Percentiles rank a stretch among this genome's conserved stretches.
Evolutionary conservation across 2,797 vertebrate species (phyloP).

Genomic region (Enteromius thamalakanensis): DNA sequence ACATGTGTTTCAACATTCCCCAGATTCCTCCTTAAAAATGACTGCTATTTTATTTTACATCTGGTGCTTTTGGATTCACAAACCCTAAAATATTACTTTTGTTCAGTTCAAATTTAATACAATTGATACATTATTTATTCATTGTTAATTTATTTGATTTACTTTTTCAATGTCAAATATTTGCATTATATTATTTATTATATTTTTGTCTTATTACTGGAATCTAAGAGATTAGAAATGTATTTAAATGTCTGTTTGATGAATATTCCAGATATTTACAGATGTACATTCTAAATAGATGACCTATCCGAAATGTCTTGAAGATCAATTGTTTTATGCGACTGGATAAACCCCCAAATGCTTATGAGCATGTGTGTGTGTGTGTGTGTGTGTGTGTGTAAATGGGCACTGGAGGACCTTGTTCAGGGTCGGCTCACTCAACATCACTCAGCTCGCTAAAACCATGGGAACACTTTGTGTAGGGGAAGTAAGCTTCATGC

Average conservation of each 20-base stretch:
- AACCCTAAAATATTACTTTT: not conserved
- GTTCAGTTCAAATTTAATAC: not conserved
- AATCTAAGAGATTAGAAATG: not conserved
- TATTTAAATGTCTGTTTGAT: not conserved
- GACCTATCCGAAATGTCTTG: not conserved
- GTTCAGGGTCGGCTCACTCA: constrained; percentile 58
- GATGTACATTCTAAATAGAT: too few relatives aligned
- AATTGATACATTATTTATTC: not conserved
- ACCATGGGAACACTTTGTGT: constrained; percentile 64
- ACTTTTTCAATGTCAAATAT: not conserved
- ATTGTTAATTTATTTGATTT: not conserved
- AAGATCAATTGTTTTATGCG: not conserved
- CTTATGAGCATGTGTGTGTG: constrained; percentile 28
- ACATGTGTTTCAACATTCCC: constrained; percentile 34
- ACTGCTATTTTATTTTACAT: constrained; percentile 13
- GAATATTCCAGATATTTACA: too few relatives aligned
- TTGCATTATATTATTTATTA: not conserved
- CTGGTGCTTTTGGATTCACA: constrained; percentile 31
- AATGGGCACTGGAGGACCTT: constrained; percentile 51
- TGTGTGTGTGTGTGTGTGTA: constrained; percentile 40
- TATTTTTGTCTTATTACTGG: not conserved
- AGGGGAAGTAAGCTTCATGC: constrained; percentile 59
- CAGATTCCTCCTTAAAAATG: constrained; percentile 29
- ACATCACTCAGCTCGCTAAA: constrained; percentile 59
- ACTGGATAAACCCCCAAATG: not conserved